Percentiles rank a stretch among this genome's conserved stretches.
Conservation (phyloP, 2,888 invertebrate species). For the Dendrolimus houi region DNA sequence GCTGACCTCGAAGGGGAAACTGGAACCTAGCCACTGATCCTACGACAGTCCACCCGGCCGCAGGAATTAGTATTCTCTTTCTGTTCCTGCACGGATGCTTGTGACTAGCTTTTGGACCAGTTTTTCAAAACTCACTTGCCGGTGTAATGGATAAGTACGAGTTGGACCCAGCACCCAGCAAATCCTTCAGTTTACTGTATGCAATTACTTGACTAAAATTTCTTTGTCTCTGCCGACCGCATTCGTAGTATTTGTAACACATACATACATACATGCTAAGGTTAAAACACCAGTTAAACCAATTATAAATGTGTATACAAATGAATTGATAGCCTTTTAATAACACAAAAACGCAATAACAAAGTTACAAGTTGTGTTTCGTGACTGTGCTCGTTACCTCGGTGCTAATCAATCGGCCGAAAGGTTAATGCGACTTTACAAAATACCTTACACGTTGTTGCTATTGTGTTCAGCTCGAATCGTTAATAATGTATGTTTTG, state of each 20-base stretch:
- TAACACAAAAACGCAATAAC: neutral
- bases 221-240: too few species aligned
- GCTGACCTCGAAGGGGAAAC: too few species aligned
- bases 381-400: neutral
- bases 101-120: too few species aligned
- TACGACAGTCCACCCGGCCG: too few species aligned
- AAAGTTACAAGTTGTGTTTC: neutral
- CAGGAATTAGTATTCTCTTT: too few species aligned
- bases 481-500: slow-evolving; percentile 1
- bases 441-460: neutral
- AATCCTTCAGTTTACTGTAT: too few species aligned
- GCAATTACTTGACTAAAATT: too few species aligned
- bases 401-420: neutral
- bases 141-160: too few species aligned
- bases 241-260: neutral
- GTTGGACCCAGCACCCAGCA: too few species aligned
- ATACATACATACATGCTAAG: neutral
- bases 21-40: too few species aligned
- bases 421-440: neutral
- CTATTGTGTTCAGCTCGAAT: neutral
- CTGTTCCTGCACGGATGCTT: too few species aligned
- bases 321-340: neutral
- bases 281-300: neutral
- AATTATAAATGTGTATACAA: neutral
- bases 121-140: too few species aligned